Evolutionary conservation across 1,140 invertebrate species (phyloP).

Genomic region (Bombus fervidus): DNA sequence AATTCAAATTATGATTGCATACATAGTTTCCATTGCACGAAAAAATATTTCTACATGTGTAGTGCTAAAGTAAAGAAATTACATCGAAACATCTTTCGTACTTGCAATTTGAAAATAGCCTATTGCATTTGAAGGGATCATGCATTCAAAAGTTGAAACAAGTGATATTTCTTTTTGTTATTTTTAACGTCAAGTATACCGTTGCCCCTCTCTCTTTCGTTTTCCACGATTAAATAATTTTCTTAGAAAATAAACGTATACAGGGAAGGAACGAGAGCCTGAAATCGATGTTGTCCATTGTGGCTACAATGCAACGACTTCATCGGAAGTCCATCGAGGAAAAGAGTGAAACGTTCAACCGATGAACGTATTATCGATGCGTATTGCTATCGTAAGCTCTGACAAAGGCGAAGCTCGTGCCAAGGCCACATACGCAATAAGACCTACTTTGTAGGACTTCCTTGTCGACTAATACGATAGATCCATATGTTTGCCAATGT

Average conservation of each 20-base stretch:
- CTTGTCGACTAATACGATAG: conserved; percentile 32
- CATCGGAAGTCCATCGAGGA: not conserved
- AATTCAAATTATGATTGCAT: not conserved
- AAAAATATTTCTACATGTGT: too few relatives aligned
- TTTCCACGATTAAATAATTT: not conserved
- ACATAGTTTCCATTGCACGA: too few relatives aligned
- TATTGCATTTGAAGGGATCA: too few relatives aligned
- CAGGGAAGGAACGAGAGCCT: not conserved
- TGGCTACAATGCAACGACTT: not conserved
- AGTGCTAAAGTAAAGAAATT: too few relatives aligned
- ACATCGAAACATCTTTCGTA: too few relatives aligned
- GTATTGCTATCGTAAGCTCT: conserved; percentile 43
- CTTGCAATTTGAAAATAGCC: too few relatives aligned
- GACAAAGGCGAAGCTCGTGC: conserved; percentile 36
- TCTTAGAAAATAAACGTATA: not conserved
- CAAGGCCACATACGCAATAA: conserved; percentile 63
- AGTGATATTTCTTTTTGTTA: not conserved
- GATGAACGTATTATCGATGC: conserved; percentile 22
- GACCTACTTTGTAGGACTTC: conserved; percentile 72
- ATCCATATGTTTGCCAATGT: conserved; percentile 17
- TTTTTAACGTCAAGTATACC: not conserved
- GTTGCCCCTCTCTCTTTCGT: not conserved
- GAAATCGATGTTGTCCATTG: not conserved
- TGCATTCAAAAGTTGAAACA: too few relatives aligned
- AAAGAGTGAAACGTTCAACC: not conserved